Conservation (phyloP, 2,797 vertebrate species). For the Helicolenus hilgendorfi region DNA sequence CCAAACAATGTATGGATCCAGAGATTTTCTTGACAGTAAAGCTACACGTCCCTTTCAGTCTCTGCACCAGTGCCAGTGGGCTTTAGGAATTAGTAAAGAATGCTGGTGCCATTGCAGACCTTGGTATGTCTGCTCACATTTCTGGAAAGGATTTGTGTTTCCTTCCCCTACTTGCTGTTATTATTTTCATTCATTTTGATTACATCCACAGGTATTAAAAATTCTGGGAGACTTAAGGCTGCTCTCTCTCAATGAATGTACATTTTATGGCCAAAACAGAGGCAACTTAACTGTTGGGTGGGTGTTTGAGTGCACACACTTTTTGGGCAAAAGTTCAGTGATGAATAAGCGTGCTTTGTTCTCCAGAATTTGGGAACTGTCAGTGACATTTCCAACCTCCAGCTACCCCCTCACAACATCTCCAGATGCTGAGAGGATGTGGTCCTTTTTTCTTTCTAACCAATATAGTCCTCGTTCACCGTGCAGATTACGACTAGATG, state of each 20-base stretch:
- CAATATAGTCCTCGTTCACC: conserved; percentile 77
- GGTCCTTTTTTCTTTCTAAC: conserved; percentile 70
- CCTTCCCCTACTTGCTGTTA: conserved; percentile 37
- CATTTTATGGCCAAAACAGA: conserved; percentile 49
- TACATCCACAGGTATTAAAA: conserved; percentile 62
- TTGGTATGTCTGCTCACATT: conserved; percentile 58
- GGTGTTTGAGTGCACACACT: conserved; percentile 65
- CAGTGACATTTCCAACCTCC: conserved; percentile 74
- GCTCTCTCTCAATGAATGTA: conserved; percentile 33
- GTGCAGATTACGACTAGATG: conserved; percentile 66
- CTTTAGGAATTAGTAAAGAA: conserved; percentile 78
- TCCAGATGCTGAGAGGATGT: conserved; percentile 85
- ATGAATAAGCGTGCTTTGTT: conserved; percentile 85
- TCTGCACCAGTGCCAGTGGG: conserved; percentile 66
- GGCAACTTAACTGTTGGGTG: conserved; percentile 63
- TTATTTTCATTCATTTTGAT: conserved; percentile 66
- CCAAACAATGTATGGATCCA: conserved; percentile 88
- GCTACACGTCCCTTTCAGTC: conserved; percentile 67
- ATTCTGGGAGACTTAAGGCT: conserved; percentile 28
- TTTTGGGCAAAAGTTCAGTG: conserved; percentile 78
- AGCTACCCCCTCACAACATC: conserved; percentile 72
- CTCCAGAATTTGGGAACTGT: conserved; percentile 71
- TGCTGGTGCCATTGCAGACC: conserved; percentile 67
- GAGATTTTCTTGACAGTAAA: conserved; percentile 85
- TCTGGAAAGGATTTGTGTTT: conserved; percentile 76